phyloP scores from a whole-genome alignment of 2,797 vertebrate species.

The Pelodytes ibericus region DNA sequence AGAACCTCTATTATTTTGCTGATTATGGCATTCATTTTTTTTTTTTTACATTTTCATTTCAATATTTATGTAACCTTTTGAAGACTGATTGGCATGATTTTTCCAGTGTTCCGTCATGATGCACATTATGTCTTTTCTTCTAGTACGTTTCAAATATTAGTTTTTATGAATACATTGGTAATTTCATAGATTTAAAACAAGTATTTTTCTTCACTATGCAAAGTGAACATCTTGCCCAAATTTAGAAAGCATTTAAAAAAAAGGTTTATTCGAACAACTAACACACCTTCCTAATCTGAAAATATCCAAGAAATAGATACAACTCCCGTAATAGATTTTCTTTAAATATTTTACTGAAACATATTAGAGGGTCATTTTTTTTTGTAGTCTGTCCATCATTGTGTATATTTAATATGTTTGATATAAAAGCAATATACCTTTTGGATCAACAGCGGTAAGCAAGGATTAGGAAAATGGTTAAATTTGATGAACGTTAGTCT shows the following conservation, averaged over 20 bases:
- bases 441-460: no score
- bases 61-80: constrained; percentile 14
- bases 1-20: constrained; percentile 3
- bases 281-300: neutral
- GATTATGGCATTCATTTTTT: constrained; percentile 3
- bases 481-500: no score
- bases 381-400: no score
- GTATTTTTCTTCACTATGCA: neutral
- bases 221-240: neutral
- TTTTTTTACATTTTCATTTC: constrained; percentile 2
- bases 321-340: neutral
- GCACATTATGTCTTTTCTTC: neutral
- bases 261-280: neutral
- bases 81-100: neutral
- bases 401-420: no score
- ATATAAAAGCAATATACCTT: no score
- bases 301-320: neutral
- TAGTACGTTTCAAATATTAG: neutral
- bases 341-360: neutral
- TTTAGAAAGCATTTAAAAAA: neutral
- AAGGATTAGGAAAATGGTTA: no score
- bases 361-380: neutral
- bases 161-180: neutral
- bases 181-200: neutral
- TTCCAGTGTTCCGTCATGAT: neutral